These are phyloP conservation scores for Poecile montanus DNA, from an alignment of 2,797 vertebrate genomes.

Conservation along the genomic window DNA sequence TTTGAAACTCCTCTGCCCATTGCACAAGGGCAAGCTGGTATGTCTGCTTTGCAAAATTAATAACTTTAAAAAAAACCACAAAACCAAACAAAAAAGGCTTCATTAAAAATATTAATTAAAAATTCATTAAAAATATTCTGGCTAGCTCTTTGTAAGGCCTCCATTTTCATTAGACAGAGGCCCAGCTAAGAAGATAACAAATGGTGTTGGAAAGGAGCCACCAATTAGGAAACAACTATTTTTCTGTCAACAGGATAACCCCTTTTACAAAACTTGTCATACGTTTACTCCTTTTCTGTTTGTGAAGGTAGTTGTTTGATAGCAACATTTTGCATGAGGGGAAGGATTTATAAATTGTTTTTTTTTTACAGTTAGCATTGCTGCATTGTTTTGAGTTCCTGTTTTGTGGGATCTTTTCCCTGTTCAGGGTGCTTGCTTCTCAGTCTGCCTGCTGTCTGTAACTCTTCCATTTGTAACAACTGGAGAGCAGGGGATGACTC, in stretches of 20 bases:
- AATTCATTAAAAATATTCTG: background rate
- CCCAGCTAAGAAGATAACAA: background rate
- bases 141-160: background rate
- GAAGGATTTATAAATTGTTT: background rate
- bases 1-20: slow-evolving; percentile 38
- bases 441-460: background rate
- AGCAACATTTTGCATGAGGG: background rate
- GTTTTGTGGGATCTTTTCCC: background rate
- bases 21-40: background rate
- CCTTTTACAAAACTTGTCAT: slow-evolving; percentile 24
- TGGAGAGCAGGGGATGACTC: background rate
- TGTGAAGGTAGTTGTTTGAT: slow-evolving; percentile 38
- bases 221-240: slow-evolving; percentile 28
- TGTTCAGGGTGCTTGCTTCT: background rate
- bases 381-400: background rate
- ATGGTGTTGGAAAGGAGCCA: slow-evolving; percentile 14
- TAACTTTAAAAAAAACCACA: background rate
- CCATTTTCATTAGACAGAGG: background rate
- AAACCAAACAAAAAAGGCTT: background rate
- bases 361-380: background rate
- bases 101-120: background rate
- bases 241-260: slow-evolving; percentile 23
- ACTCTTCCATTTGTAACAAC: background rate
- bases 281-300: slow-evolving; percentile 26
- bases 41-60: background rate